Base-by-base conservation (phyloP, 2,888 invertebrate genomes). In the Hybos culiciformis region DNA sequence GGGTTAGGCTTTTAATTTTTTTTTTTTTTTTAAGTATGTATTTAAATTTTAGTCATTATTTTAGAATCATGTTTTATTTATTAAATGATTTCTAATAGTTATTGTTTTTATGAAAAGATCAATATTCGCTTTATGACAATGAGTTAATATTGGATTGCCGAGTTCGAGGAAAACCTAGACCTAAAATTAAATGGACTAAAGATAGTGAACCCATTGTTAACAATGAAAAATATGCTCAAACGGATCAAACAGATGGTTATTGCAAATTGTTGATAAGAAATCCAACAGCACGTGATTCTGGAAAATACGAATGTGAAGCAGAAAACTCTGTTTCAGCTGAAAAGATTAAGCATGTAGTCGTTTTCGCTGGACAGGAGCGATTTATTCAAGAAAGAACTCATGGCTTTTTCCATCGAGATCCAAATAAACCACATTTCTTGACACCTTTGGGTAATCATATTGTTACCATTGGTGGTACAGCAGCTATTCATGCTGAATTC, bases 81-180 rank as follows among this genome's bases (percentile, higher is more conserved):
- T n/a, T n/a, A n/a, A n/a, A n/a, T n/a, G n/a, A n/a, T n/a, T n/a
- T n/a, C n/a, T n/a, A n/a, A n/a, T n/a, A n/a, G n/a, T n/a, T n/a
- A n/a, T n/a, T n/a, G n/a, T n/a, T n/a, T n/a, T 14, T 17, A 33
- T 33, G 9, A 9, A 37, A 65, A 78, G 86, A 87, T 62, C 74
- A 71, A 11, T 87, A 82, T 61, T 78, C 77, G 56, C 69, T 76
- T 39, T 70, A 75, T 32, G 81, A 79, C 55, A 78, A 85, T 60
- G 80, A 85, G 59, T 62, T 87, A 41, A 73, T 78, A 19, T 66
- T 88, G 49, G 86, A 87, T 63, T 87, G 87, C 56, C 75, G 81
- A 40, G 77, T 87, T 37, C 75, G 81, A 45, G 83, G 82, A 18
- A 76, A 80, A 53, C 83, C 84, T 12, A 67, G 74, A 4, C 83